Evolutionary conservation across 2,113 vertebrate species (phyloP).

Genomic region (Chitala chitala): DNA sequence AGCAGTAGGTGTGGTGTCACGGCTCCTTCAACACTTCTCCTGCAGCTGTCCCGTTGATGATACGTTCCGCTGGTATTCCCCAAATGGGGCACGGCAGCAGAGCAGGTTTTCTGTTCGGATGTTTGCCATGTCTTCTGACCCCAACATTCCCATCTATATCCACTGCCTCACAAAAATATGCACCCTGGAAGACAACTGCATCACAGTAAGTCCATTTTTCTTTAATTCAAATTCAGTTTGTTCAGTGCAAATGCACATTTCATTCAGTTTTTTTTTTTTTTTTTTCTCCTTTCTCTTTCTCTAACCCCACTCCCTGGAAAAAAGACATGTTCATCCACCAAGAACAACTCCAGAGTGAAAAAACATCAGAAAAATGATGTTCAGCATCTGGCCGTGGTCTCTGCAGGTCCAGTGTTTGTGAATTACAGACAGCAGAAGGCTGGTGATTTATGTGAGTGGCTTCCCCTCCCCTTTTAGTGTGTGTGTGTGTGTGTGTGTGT

Average conservation of each 20-base stretch:
- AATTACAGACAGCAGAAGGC: not conserved
- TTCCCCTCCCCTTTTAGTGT: too few relatives aligned
- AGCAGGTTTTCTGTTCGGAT: constrained; percentile 56
- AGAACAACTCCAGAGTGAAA: not conserved
- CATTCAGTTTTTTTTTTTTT: not conserved
- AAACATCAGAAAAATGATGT: not conserved
- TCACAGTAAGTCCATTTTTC: constrained; percentile 37
- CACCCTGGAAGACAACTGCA: constrained; percentile 42
- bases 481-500: not conserved
- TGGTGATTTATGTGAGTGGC: too few relatives aligned
- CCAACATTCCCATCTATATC: constrained; percentile 45
- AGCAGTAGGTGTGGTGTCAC: not conserved
- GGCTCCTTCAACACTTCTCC: not conserved
- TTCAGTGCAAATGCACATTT: not conserved
- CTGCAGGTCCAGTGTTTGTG: not conserved
- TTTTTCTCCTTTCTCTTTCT: too few relatives aligned
- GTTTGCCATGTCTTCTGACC: constrained; percentile 50
- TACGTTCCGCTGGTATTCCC: constrained; percentile 53
- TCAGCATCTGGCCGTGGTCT: not conserved
- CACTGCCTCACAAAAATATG: constrained; percentile 58
- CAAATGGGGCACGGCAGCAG: constrained; percentile 39
- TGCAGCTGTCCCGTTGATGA: constrained; percentile 52
- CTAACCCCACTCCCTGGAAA: too few relatives aligned
- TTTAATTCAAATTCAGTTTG: not conserved
- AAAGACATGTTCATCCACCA: not conserved